Evolutionary conservation across 2,113 vertebrate genomes (phyloP).

Genomic region (Gavia stellata): DNA sequence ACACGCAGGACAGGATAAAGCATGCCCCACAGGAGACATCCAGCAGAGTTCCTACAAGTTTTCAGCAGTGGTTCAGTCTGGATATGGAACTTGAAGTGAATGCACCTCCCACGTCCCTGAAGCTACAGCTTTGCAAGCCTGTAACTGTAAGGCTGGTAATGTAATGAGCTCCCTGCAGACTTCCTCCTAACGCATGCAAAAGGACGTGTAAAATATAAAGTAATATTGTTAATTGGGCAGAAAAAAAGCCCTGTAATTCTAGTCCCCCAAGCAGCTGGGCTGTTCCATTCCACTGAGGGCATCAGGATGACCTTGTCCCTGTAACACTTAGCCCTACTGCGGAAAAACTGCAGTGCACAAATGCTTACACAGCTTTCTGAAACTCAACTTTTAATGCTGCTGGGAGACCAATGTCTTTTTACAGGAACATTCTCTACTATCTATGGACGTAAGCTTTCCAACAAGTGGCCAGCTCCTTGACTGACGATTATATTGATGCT

Average conservation of each 20-base stretch:
- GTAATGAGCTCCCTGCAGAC: conserved; percentile 54
- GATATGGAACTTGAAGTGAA: neutral
- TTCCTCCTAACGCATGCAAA: neutral
- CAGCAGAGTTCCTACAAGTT: neutral
- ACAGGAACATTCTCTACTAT: neutral
- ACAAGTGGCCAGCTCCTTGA: neutral
- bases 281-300: neutral
- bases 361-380: neutral
- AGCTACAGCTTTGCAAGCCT: conserved; percentile 3
- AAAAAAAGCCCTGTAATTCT: neutral
- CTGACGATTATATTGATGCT: neutral
- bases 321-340: neutral
- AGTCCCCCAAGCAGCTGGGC: neutral
- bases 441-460: neutral
- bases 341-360: neutral
- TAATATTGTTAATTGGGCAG: conserved; percentile 44
- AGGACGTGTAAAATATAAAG: neutral
- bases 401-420: neutral
- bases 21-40: neutral
- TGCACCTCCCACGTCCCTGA: neutral
- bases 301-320: neutral
- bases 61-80: neutral
- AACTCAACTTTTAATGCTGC: neutral
- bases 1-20: neutral
- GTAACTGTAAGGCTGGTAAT: neutral